Evolutionary conservation across 2,113 vertebrate genomes (phyloP).

Genomic region (Carettochelys insculpta): DNA sequence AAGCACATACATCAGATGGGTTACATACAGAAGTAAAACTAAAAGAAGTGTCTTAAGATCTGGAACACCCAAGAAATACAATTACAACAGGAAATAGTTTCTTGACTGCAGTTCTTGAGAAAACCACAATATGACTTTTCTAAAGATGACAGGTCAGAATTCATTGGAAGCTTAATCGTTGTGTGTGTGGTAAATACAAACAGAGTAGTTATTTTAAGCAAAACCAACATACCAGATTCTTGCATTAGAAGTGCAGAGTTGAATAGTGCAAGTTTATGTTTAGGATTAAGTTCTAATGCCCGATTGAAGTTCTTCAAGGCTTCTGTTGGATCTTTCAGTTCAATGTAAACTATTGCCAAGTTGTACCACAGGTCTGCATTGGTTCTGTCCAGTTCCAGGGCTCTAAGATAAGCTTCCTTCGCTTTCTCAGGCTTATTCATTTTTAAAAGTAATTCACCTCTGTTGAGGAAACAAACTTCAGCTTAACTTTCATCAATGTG

Average conservation of each 20-base stretch:
- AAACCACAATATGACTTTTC: background rate
- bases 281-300: conserved; percentile 90
- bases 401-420: conserved; percentile 92
- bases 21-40: accelerated
- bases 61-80: background rate
- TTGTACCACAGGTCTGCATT: conserved; percentile 99
- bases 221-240: conserved; percentile 90
- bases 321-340: conserved; percentile 94
- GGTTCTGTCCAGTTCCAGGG: conserved; percentile 89
- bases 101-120: background rate
- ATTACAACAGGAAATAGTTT: background rate
- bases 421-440: conserved; percentile 97
- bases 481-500: background rate
- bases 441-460: conserved; percentile 95
- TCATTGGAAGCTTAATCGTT: background rate
- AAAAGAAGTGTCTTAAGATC: background rate
- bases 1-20: background rate
- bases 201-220: background rate
- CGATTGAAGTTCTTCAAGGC: conserved; percentile 94
- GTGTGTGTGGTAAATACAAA: background rate
- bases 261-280: conserved; percentile 93
- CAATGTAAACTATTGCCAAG: conserved; percentile 96
- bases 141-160: background rate
- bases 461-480: conserved; percentile 71
- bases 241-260: conserved; percentile 98